These are phyloP conservation scores for Oryctes rhinoceros DNA, from an alignment of 1,140 invertebrate genomes.

Conservation along the genomic window DNA sequence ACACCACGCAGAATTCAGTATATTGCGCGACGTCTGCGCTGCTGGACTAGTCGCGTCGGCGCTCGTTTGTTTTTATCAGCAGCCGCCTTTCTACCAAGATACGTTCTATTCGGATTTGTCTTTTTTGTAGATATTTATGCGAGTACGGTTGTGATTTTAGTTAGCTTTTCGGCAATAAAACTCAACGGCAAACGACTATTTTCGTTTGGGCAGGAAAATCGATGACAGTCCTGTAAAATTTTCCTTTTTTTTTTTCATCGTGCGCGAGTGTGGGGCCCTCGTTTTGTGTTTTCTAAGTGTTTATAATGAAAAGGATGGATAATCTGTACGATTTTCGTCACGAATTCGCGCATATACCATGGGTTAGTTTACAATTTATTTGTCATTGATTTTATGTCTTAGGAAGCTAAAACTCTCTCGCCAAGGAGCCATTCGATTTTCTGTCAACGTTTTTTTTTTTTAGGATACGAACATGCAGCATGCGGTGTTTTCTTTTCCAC, in stretches of 20 bases:
- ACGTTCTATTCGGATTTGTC: background rate
- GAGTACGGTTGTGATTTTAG: background rate
- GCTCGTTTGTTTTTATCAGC: background rate
- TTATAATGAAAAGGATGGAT: constrained; percentile 9
- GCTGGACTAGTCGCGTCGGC: constrained; percentile 12
- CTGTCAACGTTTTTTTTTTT: constrained; percentile 11
- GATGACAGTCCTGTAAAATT: background rate
- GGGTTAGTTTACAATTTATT: background rate
- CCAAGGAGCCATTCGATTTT: background rate
- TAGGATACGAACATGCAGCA: background rate
- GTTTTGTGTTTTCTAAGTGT: background rate
- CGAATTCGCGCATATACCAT: constrained; percentile 21
- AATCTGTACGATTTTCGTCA: constrained; percentile 15
- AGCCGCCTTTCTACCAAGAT: background rate
- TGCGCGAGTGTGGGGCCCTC: background rate
- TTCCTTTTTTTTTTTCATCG: background rate
- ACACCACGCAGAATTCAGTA: background rate
- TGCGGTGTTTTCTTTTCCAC: background rate
- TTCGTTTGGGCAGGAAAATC: background rate
- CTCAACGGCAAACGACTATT: background rate
- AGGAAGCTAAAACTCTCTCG: background rate
- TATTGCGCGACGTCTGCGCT: constrained; percentile 30
- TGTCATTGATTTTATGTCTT: background rate
- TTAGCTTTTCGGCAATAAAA: background rate
- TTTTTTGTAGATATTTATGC: background rate